Percentiles rank a stretch among this genome's conserved stretches.
Conservation (phyloP, 1,140 invertebrate species). For the Scaptomyza pallida region DNA sequence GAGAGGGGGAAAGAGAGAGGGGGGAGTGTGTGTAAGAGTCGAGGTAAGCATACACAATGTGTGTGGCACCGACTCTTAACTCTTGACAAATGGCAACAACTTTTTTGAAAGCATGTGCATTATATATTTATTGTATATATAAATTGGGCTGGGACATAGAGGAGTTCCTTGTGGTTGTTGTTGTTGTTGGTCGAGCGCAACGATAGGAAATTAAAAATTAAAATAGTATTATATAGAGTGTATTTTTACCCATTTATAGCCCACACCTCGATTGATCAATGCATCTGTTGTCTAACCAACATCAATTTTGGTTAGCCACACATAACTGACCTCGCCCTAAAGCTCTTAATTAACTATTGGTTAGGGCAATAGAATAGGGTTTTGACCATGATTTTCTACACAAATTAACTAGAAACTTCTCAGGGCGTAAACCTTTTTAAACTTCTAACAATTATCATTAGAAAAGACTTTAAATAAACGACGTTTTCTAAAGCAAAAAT, state of each 20-base stretch:
- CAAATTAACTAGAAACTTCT: too few relatives aligned
- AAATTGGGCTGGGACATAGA: not conserved
- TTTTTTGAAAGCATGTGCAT: slow-evolving; percentile 15
- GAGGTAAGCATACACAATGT: slow-evolving; percentile 14
- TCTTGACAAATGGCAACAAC: slow-evolving; percentile 34
- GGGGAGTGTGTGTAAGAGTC: not conserved
- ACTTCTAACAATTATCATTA: too few relatives aligned
- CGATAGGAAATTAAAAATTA: slow-evolving; percentile 31
- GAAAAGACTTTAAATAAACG: too few relatives aligned
- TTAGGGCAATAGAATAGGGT: too few relatives aligned
- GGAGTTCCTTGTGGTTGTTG: slow-evolving; percentile 22
- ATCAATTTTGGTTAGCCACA: too few relatives aligned
- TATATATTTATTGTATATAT: not conserved
- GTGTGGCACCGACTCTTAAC: slow-evolving; percentile 11
- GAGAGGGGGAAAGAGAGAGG: slow-evolving; percentile 10
- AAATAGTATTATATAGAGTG: not conserved
- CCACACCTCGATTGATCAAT: too few relatives aligned
- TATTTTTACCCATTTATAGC: not conserved
- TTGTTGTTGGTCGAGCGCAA: slow-evolving; percentile 37
- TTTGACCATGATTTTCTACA: too few relatives aligned
- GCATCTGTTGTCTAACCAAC: too few relatives aligned
- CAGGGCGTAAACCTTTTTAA: too few relatives aligned
- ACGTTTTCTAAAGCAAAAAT: too few relatives aligned
- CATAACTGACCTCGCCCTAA: too few relatives aligned
- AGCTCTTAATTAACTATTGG: too few relatives aligned